Conservation (phyloP, 2,797 vertebrate species). For the Tragopan temminckii region DNA sequence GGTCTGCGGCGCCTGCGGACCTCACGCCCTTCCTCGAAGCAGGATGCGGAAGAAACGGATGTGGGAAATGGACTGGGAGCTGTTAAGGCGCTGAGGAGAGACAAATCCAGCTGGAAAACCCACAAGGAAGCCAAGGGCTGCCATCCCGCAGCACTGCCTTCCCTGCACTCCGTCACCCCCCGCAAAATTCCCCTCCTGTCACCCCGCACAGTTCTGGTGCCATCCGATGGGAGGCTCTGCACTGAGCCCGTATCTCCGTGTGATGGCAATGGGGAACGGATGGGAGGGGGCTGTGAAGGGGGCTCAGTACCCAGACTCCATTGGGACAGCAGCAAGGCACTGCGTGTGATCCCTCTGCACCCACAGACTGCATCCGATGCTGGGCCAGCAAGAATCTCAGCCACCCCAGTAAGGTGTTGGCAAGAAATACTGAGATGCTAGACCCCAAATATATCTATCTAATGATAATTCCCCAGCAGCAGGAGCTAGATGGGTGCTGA, state of each 20-base stretch:
- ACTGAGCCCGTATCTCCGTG: fast-evolving
- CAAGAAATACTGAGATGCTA: neutral
- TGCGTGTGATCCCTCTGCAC: neutral
- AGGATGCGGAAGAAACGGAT: fast-evolving
- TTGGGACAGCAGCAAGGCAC: neutral
- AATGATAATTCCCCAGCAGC: neutral
- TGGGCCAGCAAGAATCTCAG: neutral
- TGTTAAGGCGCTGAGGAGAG: neutral
- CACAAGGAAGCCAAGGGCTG: neutral
- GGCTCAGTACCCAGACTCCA: neutral
- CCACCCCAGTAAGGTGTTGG: neutral
- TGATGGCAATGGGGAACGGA: fast-evolving
- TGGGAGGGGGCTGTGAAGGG: neutral
- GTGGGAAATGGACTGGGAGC: neutral
- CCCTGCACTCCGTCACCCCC: neutral
- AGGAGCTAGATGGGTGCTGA: neutral
- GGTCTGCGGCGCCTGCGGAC: neutral
- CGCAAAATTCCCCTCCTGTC: neutral
- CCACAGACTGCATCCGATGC: neutral
- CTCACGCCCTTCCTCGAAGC: no score
- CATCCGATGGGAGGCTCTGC: fast-evolving
- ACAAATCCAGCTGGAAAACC: neutral
- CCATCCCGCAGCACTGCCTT: neutral
- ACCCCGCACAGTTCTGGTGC: neutral
- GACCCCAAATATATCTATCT: neutral